A percentile compares a stretch with the other conserved stretches of the same genome.
Evolutionary conservation across 2,113 vertebrate genomes (phyloP).

Genomic region (Equus quagga): DNA sequence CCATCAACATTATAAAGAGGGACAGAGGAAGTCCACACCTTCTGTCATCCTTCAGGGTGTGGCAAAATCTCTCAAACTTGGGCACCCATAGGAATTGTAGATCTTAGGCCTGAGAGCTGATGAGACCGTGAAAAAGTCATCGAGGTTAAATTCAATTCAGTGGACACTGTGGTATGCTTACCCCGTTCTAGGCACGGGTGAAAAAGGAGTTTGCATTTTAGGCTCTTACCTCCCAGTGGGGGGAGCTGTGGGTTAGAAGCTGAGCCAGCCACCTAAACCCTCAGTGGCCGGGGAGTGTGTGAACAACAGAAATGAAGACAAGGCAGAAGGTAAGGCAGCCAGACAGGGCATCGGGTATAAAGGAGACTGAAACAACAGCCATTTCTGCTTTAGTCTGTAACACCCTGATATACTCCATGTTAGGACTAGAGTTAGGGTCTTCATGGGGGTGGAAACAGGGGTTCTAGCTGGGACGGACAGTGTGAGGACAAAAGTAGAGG

Average conservation of each 20-base stretch:
- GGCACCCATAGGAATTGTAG: neutral
- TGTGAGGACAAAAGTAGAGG: neutral
- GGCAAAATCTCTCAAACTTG: neutral
- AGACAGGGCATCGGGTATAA: neutral
- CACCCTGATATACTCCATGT: neutral
- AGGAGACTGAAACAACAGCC: neutral
- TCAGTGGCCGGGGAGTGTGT: neutral
- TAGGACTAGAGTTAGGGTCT: neutral
- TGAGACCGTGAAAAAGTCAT: neutral
- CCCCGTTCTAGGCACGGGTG: neutral
- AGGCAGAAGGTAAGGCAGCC: neutral
- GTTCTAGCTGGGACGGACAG: neutral
- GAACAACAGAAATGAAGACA: neutral
- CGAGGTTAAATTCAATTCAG: neutral
- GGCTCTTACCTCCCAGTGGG: neutral
- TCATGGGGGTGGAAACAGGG: neutral
- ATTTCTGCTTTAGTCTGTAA: neutral
- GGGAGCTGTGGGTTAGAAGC: neutral
- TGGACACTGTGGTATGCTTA: neutral
- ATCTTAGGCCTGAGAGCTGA: neutral
- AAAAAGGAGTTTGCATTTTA: neutral
- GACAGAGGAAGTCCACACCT: neutral
- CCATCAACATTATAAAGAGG: neutral
- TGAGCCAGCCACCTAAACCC: neutral
- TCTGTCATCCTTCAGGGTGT: neutral